Evolutionary conservation across 2,888 invertebrate species (phyloP).

Genomic region (Erebia epiphron): DNA sequence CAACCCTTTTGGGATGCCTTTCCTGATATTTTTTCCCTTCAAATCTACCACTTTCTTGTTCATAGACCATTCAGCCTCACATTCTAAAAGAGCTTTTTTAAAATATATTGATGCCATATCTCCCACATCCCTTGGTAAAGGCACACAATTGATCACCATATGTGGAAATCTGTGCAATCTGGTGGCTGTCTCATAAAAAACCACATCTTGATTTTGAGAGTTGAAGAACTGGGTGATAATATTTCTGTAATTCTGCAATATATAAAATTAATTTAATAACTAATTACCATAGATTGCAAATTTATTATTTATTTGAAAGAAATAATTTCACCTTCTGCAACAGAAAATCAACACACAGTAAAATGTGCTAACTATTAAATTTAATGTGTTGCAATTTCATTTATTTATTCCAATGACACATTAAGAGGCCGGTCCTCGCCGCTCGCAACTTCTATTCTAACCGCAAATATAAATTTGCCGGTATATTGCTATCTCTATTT

Average conservation of each 20-base stretch:
- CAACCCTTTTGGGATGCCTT: slow-evolving; percentile 94
- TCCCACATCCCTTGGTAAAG: slow-evolving; percentile 91
- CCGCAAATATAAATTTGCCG: too few relatives aligned
- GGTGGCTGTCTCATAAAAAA: slow-evolving; percentile 95
- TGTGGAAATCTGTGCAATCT: slow-evolving; percentile 90
- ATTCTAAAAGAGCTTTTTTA: slow-evolving; percentile 98
- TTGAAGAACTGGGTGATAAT: slow-evolving; percentile 90
- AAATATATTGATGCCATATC: slow-evolving; percentile 97
- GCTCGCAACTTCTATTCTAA: too few relatives aligned
- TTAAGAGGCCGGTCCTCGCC: too few relatives aligned
- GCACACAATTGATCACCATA: slow-evolving; percentile 94
- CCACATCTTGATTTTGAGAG: slow-evolving; percentile 88
- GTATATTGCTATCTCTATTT: too few relatives aligned
- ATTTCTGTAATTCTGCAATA: slow-evolving; percentile 87
- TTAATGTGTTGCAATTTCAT: too few relatives aligned
- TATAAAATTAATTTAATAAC: too few relatives aligned
- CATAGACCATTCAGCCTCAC: slow-evolving; percentile 96
- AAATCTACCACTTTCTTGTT: slow-evolving; percentile 91
- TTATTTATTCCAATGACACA: too few relatives aligned
- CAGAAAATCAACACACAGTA: too few relatives aligned
- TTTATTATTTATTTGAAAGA: too few relatives aligned
- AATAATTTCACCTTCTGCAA: too few relatives aligned
- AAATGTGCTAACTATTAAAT: too few relatives aligned
- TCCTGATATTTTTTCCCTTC: slow-evolving; percentile 87
- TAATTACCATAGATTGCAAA: too few relatives aligned